Base-by-base conservation (phyloP, 1,140 invertebrate genomes). In the Euschistus heros region DNA sequence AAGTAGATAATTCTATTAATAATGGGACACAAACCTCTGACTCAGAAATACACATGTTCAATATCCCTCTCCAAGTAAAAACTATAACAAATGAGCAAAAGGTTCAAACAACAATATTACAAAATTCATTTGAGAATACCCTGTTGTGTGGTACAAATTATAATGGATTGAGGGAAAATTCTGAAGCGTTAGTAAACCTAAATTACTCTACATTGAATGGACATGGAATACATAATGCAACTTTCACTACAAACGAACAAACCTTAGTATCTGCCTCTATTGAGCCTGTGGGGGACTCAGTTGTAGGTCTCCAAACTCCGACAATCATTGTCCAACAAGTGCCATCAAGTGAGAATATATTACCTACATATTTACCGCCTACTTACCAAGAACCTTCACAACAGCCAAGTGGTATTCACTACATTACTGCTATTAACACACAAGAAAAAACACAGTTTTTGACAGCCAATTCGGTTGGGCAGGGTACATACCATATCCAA, bases 291-390 rank as follows among this genome's bases (percentile, higher is more conserved):
- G 4, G 7, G 1, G 54, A 64, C 15, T 27, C 22, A 18, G 33
- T 65, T 37, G 14, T 37, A 13, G 54, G 55, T n/a, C 22, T 57
- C 0, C 46, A 17, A 52, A 22, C n/a, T n/a, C 82, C 82, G 2
- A 82, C 83, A 0, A 81, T 85, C 14, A 84, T 86, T 64, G 77
- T 87, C 0, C 84, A 86, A 71, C 84, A 84, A 69, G 78, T 86
- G 8, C 77, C 82, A 27, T 80, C 83, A 61, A 57, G 15, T 57
- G 79, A 81, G 59, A 83, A 82, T 69, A 80, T 86, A 66, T 80
- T 86, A 75, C 85, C 86, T 2, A 75, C 79, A 8, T 86, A 86
- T 74, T 81, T 87, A 0, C 84, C 86, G 70, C 79, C 84, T 2
- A 75, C 84, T 69, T 84, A 83, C 54, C 82, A 83, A 68, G 79